Evolutionary conservation across 2,113 vertebrate genomes (phyloP), one percentile per base, ranked within the genome.

Genomic region (Odocoileus virginianus): DNA sequence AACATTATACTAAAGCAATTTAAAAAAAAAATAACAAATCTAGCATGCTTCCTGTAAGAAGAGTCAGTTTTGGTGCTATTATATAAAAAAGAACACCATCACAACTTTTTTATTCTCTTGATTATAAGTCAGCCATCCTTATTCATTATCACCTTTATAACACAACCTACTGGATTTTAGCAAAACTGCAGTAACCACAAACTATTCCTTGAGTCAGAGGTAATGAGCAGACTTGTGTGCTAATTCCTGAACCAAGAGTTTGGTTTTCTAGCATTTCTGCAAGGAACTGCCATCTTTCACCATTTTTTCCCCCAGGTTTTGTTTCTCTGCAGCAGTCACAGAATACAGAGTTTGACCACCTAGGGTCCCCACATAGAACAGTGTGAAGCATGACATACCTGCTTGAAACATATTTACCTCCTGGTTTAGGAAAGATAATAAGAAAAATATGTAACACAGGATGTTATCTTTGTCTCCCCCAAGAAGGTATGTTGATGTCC

Each of bases 171-270:
- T 84, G 36, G 74, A 47, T 16, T 60, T 52, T 95, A 95, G 81
- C 96, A 92, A 60, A 33, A 81, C 30, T 74, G 23, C 50, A 27
- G 7, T 71, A 85, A 96, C 84, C 84, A 87, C 89, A 96, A 43
- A 96, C 87, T 81, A 50, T 84, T 96, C 94, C 85, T 97, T 96
- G 93, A 94, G 89, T 92, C 88, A 82, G 90, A 92, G 92, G 74
- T 52, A 97, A 97, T 92, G 19, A 96, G 83, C 86, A 97, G 43
- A 52, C 1, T 60, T 36, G 5, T 60, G 47, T 96, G 67, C 3
- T 97, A 67, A 79, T 94, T 98, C 83, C 93, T 76, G 50, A 82
- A 97, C 14, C 64, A 97, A 95, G 43, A 50, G n/a, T 96, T 95
- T 94, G 81, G 52, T 94, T 96, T 97, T 21, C n/a, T 97, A 91